A percentile compares a stretch with the other conserved stretches of the same genome.
These are phyloP conservation scores for Furcifer pardalis DNA, from an alignment of 2,797 vertebrate genomes.

Conservation along the genomic window DNA sequence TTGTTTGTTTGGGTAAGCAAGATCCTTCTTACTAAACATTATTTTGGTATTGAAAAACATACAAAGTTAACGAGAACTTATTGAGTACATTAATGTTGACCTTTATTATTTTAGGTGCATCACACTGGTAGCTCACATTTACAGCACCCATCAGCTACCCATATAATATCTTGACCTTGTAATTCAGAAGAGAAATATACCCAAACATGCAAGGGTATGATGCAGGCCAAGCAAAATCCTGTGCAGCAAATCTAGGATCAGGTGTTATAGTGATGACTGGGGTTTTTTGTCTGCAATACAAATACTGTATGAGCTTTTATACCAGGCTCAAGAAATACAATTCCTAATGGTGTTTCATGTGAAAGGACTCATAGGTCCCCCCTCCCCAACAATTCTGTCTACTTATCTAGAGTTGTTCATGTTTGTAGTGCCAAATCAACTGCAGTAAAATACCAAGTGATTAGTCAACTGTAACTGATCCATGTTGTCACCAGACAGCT, in stretches of 20 bases:
- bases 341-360: background rate
- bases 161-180: background rate
- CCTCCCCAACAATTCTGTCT: background rate
- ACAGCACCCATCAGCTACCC: background rate
- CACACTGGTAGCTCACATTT: too few relatives aligned
- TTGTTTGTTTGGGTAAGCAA: too few relatives aligned
- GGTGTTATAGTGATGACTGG: background rate
- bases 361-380: background rate
- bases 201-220: background rate
- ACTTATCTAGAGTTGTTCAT: constrained; percentile 1
- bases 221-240: background rate
- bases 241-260: background rate
- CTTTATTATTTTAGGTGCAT: background rate
- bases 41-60: background rate
- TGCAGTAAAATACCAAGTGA: background rate
- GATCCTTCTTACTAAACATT: background rate
- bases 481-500: background rate
- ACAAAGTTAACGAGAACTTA: background rate
- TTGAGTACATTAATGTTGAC: background rate
- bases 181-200: background rate
- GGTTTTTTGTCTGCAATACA: background rate
- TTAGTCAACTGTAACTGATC: background rate
- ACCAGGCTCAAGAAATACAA: background rate
- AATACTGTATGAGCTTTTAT: background rate
- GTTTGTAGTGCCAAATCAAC: background rate